Conservation (phyloP, 2,888 invertebrate genomes). For the Thera obeliscata region DNA sequence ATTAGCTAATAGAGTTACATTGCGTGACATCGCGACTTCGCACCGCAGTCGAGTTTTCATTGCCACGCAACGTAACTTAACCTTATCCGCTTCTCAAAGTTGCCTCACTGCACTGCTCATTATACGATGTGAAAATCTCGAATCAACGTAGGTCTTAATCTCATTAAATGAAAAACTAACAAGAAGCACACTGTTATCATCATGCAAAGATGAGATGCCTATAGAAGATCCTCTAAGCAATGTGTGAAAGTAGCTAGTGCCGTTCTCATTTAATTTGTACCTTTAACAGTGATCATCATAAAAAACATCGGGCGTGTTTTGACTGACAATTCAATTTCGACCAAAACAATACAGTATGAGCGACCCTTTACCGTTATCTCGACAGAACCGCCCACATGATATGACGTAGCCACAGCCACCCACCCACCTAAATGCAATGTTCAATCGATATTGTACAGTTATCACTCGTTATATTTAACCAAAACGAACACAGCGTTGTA, state of each 20-base stretch:
- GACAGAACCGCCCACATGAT: conserved; percentile 38
- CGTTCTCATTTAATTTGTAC: too few relatives aligned
- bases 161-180: conserved; percentile 18
- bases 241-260: too few relatives aligned
- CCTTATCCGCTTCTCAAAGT: neutral
- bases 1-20: too few relatives aligned
- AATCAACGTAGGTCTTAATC: conserved; percentile 22
- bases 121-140: conserved; percentile 7
- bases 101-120: neutral
- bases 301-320: too few relatives aligned
- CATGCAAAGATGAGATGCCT: conserved; percentile 18
- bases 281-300: too few relatives aligned
- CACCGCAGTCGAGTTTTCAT: too few relatives aligned
- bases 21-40: too few relatives aligned
- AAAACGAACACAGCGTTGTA: neutral
- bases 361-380: conserved; percentile 39
- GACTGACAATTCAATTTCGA: too few relatives aligned
- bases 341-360: conserved; percentile 16
- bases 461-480: neutral
- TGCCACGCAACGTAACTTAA: too few relatives aligned
- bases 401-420: conserved; percentile 35
- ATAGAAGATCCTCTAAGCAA: neutral
- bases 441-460: conserved; percentile 35
- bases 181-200: conserved; percentile 22
- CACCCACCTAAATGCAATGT: conserved; percentile 40